These are phyloP conservation scores for Marmota monax DNA, from an alignment of 2,113 vertebrate genomes.

Conservation along the genomic window DNA sequence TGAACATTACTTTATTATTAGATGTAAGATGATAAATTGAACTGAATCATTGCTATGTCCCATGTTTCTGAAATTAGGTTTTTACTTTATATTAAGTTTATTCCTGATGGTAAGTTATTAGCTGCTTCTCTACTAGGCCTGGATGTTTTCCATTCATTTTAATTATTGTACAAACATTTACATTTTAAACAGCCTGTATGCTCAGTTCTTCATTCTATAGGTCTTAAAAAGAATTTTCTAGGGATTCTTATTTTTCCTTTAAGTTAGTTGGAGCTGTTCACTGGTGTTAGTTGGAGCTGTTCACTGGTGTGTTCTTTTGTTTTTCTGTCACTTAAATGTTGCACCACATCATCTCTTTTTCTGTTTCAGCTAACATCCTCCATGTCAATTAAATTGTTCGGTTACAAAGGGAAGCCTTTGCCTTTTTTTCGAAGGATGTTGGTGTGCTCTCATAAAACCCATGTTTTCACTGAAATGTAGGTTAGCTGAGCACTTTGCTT, in stretches of 20 bases:
- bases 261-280: not conserved
- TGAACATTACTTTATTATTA: not conserved
- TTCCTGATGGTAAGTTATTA: not conserved
- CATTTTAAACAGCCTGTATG: not conserved
- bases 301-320: not conserved
- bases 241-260: not conserved
- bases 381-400: not conserved
- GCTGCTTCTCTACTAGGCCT: not conserved
- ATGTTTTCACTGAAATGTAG: not conserved
- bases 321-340: not conserved
- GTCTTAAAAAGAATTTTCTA: not conserved
- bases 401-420: not conserved
- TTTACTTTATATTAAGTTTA: not conserved
- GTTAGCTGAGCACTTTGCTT: not conserved
- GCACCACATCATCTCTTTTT: not conserved
- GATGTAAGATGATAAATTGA: not conserved
- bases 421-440: not conserved
- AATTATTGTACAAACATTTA: not conserved
- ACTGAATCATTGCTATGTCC: not conserved
- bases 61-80: not conserved
- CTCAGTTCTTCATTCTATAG: not conserved
- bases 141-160: not conserved
- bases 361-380: not conserved
- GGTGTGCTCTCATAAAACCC: not conserved
- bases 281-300: not conserved